A percentile compares a stretch with the other conserved stretches of the same genome.
phyloP scores from a whole-genome alignment of 2,797 vertebrate genomes.

The Denticeps clupeoides region DNA sequence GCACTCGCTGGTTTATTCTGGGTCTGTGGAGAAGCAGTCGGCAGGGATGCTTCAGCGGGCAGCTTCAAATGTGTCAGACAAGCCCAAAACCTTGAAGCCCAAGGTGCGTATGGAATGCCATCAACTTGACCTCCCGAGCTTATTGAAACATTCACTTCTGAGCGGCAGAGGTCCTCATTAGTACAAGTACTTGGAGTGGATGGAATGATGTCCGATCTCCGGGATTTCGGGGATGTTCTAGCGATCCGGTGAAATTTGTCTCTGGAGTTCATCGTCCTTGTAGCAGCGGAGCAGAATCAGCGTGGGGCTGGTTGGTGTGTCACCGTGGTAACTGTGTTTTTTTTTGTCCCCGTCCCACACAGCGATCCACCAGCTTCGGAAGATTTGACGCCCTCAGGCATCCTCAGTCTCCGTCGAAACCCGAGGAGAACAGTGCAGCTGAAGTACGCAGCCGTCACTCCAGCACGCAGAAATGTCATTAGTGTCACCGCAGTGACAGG shows the following conservation, averaged over 20 bases:
- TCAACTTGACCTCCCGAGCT: neutral
- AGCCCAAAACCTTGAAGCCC: slow-evolving; percentile 71
- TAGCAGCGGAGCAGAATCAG: too few relatives aligned
- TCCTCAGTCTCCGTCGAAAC: slow-evolving; percentile 49
- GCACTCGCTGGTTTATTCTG: neutral
- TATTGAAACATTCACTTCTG: too few relatives aligned
- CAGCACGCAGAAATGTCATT: too few relatives aligned
- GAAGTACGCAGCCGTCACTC: slow-evolving; percentile 47
- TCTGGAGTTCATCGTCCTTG: too few relatives aligned
- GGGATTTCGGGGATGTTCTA: too few relatives aligned
- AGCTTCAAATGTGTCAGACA: slow-evolving; percentile 83
- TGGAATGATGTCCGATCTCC: too few relatives aligned
- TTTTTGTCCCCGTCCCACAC: slow-evolving; percentile 22
- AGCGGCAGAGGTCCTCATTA: too few relatives aligned
- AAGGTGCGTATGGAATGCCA: slow-evolving; percentile 68
- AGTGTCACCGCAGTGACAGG: too few relatives aligned
- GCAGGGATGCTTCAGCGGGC: slow-evolving; percentile 79
- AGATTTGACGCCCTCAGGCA: slow-evolving; percentile 79
- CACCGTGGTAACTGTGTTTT: neutral
- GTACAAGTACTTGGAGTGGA: too few relatives aligned
- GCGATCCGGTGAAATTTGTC: too few relatives aligned
- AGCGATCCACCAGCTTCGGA: slow-evolving; percentile 92
- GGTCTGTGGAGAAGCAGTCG: slow-evolving; percentile 14
- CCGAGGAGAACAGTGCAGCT: slow-evolving; percentile 54
- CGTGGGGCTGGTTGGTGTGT: too few relatives aligned